Percentiles rank a stretch among this genome's conserved stretches.
phyloP scores from a whole-genome alignment of 1,140 invertebrate species.

The Berghia stephanieae region DNA sequence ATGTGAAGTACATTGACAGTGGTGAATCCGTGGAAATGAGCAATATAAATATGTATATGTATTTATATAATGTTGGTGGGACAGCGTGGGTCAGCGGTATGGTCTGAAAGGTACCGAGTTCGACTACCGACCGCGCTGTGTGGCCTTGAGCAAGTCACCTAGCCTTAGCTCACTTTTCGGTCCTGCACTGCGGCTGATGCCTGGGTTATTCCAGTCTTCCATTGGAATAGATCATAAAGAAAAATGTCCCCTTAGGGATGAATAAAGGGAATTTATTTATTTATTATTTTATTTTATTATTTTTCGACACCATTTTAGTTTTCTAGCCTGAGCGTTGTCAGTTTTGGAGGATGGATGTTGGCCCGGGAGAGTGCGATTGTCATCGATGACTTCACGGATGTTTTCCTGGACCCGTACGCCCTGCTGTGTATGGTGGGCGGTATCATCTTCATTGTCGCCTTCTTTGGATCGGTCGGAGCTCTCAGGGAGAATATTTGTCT shows the following conservation, averaged over 20 bases:
- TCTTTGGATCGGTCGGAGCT: slow-evolving; percentile 91
- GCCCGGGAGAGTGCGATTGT: slow-evolving; percentile 89
- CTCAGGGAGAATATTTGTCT: slow-evolving; percentile 91
- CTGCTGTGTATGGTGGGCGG: slow-evolving; percentile 86
- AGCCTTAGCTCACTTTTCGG: too few relatives aligned
- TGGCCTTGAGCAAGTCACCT: too few relatives aligned
- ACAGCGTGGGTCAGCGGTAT: too few relatives aligned
- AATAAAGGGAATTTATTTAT: neutral
- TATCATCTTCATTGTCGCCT: slow-evolving; percentile 91
- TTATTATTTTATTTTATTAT: neutral
- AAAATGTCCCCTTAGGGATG: neutral
- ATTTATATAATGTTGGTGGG: too few relatives aligned
- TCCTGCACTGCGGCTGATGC: too few relatives aligned
- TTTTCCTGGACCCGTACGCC: slow-evolving; percentile 89
- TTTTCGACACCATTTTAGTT: slow-evolving; percentile 72
- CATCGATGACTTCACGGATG: slow-evolving; percentile 86
- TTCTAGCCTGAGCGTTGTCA: slow-evolving; percentile 83
- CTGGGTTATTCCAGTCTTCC: too few relatives aligned
- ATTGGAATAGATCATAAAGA: too few relatives aligned
- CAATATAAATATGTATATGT: too few relatives aligned
- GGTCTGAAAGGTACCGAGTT: too few relatives aligned
- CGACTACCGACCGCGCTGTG: too few relatives aligned
- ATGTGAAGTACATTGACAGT: too few relatives aligned
- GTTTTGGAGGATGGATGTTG: slow-evolving; percentile 89
- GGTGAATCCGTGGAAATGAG: too few relatives aligned